Base-by-base conservation (phyloP, 2,888 invertebrate species). In the Amitus sp. region DNA sequence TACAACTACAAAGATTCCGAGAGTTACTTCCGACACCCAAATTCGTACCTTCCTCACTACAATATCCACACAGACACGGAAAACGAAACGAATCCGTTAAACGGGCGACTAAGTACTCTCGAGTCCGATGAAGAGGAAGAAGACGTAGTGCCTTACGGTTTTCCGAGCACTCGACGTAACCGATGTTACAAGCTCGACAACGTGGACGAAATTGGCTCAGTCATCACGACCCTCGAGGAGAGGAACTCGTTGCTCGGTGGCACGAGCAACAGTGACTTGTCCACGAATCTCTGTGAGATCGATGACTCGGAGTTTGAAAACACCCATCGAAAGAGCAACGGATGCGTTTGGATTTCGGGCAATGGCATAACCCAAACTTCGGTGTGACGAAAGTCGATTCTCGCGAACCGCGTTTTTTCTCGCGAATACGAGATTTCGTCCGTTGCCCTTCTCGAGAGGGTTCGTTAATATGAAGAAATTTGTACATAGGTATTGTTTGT, bases 231-330 rank as follows among this genome's bases (percentile, higher is more conserved):
- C 79, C 84, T 90, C 12, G 91, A 89, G 79, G 93, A 91, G 82
- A 86, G 90, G 66, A 88, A 91, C 83, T 92, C 92, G 42, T 84
- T 92, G 72, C 85, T 91, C 68, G 92, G 89, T 66, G 89, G 88
- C 65, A 86, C 85, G 10, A 94, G 94, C 72, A 90, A 90, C 82
- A 94, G 95, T 83, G 94, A 94, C 83, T 85, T 94, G 71, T 95
- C 95, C 49, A 90, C 92, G 49, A 90, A 91, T 80, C 86, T 96
- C 66, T 96, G 96, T 86, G 96, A 96, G 85, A 94, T 96, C 76
- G 95, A 95, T 83, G 93, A 93, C 83, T 92, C 92, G 42, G 93
- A 93, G 80, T 89, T 87, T 74, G 92, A 92, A 82, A 82, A 83
- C 62, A 72, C 80, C 63, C 82, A 83, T 58, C 78, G 78, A 57